These are phyloP conservation scores for Pseudopipra pipra DNA, from an alignment of 2,113 vertebrate genomes.

Conservation along the genomic window DNA sequence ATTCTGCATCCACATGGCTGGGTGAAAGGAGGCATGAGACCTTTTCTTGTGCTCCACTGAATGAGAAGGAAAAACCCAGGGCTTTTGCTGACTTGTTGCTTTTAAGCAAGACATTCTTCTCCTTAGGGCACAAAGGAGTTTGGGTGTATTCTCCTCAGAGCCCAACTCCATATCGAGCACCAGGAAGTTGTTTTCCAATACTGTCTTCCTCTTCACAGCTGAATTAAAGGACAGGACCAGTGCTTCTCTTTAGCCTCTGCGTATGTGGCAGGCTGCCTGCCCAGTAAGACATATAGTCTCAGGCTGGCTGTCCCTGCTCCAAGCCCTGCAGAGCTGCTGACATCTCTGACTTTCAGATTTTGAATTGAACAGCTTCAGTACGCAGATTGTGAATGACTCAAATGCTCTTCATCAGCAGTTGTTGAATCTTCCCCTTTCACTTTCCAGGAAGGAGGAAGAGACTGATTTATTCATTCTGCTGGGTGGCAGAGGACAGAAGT, in stretches of 20 bases:
- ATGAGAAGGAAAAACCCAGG: background rate
- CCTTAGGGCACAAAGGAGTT: background rate
- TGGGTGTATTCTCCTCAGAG: background rate
- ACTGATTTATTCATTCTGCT: slow-evolving; percentile 5
- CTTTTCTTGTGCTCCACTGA: background rate
- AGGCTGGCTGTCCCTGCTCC: background rate
- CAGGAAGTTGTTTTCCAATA: background rate
- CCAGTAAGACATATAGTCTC: background rate
- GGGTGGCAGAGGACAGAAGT: slow-evolving; percentile 29
- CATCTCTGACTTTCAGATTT: background rate
- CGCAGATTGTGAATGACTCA: background rate
- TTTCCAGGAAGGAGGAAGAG: slow-evolving; percentile 21
- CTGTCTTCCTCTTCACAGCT: background rate
- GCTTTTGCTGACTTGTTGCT: background rate
- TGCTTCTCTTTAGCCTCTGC: background rate
- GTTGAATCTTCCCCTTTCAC: background rate
- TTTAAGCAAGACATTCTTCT: background rate
- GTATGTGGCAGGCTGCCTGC: background rate
- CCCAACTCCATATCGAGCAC: background rate
- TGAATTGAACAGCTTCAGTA: background rate
- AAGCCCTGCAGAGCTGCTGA: background rate
- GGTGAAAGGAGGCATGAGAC: background rate
- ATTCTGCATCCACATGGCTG: background rate
- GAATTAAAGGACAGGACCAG: background rate
- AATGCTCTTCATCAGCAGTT: background rate